Evolutionary conservation across 1,140 invertebrate species (phyloP), one percentile per base, ranked within the genome.

Genomic region (Pogonus chalceus): DNA sequence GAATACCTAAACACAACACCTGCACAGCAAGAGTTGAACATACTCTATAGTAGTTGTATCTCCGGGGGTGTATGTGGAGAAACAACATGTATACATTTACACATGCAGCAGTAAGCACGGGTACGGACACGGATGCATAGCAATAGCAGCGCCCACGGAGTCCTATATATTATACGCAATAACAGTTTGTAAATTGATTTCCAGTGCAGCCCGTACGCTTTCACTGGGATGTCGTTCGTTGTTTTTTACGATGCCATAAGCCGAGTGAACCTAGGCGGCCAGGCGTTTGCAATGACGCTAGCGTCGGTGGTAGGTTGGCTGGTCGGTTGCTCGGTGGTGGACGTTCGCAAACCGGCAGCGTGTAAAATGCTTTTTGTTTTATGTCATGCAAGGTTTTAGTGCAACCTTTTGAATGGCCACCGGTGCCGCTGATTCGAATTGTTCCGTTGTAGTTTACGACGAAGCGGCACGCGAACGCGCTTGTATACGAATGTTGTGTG

Each of bases 101-200:
- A n/a, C n/a, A n/a, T n/a, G n/a, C n/a, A n/a, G n/a, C n/a, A n/a
- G n/a, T n/a, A n/a, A n/a, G n/a, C n/a, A n/a, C n/a, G n/a, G n/a
- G n/a, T n/a, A n/a, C n/a, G n/a, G n/a, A n/a, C n/a, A n/a, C n/a
- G n/a, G n/a, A n/a, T n/a, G n/a, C n/a, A n/a, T n/a, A n/a, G n/a
- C n/a, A n/a, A n/a, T n/a, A n/a, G n/a, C n/a, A n/a, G n/a, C n/a
- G n/a, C n/a, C n/a, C n/a, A n/a, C n/a, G n/a, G n/a, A n/a, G n/a
- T n/a, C n/a, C 26, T 14, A 43, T 43, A 43, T 43, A 43, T 43
- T 43, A 43, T 43, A 43, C 37, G 37, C 37, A 43, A 43, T 43
- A 43, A 43, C 37, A 43, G 37, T 43, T 43, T 43, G 37, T 43
- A 43, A 43, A 43, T 43, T 43, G 37, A 43, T 43, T 43, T 43